Evolutionary conservation across 2,113 vertebrate genomes (phyloP).

Genomic region (Gobiocypris rarus): DNA sequence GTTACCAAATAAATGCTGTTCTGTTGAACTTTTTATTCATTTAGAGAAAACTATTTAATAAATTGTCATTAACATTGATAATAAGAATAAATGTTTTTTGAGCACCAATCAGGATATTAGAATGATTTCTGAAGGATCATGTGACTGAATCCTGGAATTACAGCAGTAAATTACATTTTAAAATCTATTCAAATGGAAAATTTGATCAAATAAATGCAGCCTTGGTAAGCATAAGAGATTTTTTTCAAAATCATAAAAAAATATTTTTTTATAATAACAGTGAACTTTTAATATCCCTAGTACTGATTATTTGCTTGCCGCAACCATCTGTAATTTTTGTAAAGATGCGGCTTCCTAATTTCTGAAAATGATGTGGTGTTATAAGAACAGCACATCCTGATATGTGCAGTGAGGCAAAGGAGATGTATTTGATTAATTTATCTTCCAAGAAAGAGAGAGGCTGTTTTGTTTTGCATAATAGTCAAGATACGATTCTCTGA

Average conservation of each 20-base stretch:
- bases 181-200: no score
- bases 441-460: slow-evolving; percentile 16
- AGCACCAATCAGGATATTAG: not conserved
- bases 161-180: no score
- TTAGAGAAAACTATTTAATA: no score
- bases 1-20: no score
- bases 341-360: not conserved
- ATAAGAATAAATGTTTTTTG: no score
- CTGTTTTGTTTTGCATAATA: not conserved
- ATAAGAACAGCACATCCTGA: not conserved
- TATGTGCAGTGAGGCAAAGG: not conserved
- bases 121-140: not conserved
- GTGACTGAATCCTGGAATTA: no score
- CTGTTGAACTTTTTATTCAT: no score
- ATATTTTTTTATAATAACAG: not conserved
- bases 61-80: no score
- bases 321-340: not conserved
- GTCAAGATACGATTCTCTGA: not conserved
- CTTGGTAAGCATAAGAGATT: not conserved
- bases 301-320: not conserved
- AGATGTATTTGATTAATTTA: not conserved
- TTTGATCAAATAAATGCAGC: not conserved
- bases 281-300: not conserved
- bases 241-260: not conserved
- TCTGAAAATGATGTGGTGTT: not conserved